Percentiles rank a stretch among this genome's conserved stretches.
Conservation (phyloP, 2,888 invertebrate genomes). For the Tenthredo livida region DNA sequence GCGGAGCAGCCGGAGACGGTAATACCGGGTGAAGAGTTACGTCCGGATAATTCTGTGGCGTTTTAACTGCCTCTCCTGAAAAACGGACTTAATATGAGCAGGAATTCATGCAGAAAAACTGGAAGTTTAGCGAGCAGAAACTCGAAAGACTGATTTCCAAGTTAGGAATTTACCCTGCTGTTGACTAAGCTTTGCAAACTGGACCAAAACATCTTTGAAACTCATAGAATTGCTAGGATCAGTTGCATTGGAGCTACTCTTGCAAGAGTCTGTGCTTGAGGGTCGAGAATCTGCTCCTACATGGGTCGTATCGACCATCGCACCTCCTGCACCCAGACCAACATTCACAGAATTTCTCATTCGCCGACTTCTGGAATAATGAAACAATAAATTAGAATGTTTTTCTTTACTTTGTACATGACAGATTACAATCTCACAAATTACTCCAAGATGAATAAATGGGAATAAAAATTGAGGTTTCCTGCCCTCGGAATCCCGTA, state of each 20-base stretch:
- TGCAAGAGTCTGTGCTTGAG: constrained; percentile 80
- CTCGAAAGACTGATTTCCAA: not conserved
- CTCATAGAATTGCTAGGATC: constrained; percentile 78
- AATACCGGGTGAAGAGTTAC: constrained; percentile 88
- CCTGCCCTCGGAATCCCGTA: constrained; percentile 54
- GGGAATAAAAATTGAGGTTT: too few species aligned
- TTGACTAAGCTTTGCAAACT: constrained; percentile 84
- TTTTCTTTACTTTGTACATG: too few species aligned
- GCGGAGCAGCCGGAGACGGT: constrained; percentile 74
- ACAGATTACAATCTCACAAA: too few species aligned
- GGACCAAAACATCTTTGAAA: constrained; percentile 89
- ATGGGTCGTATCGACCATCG: constrained; percentile 72
- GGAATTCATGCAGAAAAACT: not conserved
- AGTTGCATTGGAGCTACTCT: constrained; percentile 76
- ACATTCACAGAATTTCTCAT: constrained; percentile 76
- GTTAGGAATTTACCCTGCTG: constrained; percentile 70
- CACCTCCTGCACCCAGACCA: constrained; percentile 75
- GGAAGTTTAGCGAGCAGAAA: not conserved
- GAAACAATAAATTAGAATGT: too few species aligned
- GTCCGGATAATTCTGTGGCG: constrained; percentile 88
- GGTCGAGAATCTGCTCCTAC: constrained; percentile 78
- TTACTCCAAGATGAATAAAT: too few species aligned
- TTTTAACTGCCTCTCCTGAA: constrained; percentile 75
- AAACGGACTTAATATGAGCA: not conserved
- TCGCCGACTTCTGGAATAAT: constrained; percentile 70